Conservation (phyloP, 2,113 vertebrate genomes). For the Butastur rufipennis region DNA sequence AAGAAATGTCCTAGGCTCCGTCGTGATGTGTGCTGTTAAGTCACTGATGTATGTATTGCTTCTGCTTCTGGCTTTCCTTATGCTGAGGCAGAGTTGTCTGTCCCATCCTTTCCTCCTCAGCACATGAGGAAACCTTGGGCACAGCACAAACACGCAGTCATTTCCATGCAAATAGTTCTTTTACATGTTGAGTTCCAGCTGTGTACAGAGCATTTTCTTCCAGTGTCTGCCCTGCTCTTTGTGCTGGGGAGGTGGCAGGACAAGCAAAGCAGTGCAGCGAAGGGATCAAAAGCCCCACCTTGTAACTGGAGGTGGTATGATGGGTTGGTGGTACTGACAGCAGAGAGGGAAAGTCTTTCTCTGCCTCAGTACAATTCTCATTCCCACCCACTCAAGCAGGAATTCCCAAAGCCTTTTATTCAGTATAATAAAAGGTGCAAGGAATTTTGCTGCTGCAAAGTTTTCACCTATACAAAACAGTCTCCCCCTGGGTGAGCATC, state of each 20-base stretch:
- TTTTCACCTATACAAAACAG: not conserved
- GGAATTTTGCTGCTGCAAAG: not conserved
- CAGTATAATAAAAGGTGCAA: not conserved
- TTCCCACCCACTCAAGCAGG: not conserved
- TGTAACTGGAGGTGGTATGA: not conserved
- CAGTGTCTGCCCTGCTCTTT: not conserved
- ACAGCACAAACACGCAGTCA: not conserved
- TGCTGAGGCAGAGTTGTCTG: not conserved
- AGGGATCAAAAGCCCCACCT: not conserved
- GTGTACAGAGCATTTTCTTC: not conserved
- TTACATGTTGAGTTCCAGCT: not conserved
- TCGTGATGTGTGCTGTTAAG: not conserved
- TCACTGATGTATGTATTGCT: not conserved
- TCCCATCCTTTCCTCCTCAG: not conserved
- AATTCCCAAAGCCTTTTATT: conserved; percentile 9
- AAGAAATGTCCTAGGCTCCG: not conserved
- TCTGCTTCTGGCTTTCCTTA: not conserved
- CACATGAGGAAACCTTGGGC: not conserved
- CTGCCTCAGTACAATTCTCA: not conserved
- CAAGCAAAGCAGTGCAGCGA: not conserved
- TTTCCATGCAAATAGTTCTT: not conserved
- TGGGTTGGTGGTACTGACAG: not conserved
- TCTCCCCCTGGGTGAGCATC: not conserved
- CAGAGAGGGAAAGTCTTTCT: not conserved
- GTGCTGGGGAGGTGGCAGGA: not conserved